Evolutionary conservation across 2,113 vertebrate species (phyloP), one percentile per base, ranked within the genome.

Genomic region (Ammodytes dubius): DNA sequence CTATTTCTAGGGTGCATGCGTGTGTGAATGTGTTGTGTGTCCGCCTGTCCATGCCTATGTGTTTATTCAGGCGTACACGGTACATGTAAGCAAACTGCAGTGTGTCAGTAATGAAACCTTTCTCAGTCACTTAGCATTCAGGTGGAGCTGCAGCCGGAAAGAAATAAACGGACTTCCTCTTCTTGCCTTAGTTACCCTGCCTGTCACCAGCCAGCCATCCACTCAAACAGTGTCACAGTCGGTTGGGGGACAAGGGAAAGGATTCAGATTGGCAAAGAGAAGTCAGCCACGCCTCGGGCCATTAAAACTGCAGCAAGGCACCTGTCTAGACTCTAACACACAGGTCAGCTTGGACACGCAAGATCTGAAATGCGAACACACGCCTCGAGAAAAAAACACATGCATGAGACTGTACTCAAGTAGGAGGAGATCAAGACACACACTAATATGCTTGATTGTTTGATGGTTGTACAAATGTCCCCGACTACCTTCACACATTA

Each of bases 371-470:
- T 5, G 8, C 56, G 73, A 6, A 54, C 40, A 43, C 52, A 43
- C n/a, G 19, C 61, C 14, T 73, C 46, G 17, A 17, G 14, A 13
- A 5, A 42, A 71, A 35, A 9, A 4, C 10, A 50, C 12, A 43
- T 45, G 42, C 40, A 39, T 1, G 40, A 40, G 65, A 65, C 50
- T 53, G 42, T 4, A 53, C 11, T 37, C 15, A 39, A 39, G 57
- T 5, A 10, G 9, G 6, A 49, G 53, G 39, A 72, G 69, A 56
- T 60, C 58, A 4, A n/a, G 2, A 50, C 39, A 52, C 71, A 11
- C 56, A 53, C 73, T 59, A 84, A 27, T 63, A 88, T 92, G 89
- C 92, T 92, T 91, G 90, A 90, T 91, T 88, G 85, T 92, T 27
- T 92, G 89, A 61, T 43, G 72, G 78, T 27, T 27, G 27, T 27